Evolutionary conservation across 2,888 invertebrate genomes (phyloP), one percentile per base, ranked within the genome.

Genomic region (Hirtodrosophila histrioides): DNA sequence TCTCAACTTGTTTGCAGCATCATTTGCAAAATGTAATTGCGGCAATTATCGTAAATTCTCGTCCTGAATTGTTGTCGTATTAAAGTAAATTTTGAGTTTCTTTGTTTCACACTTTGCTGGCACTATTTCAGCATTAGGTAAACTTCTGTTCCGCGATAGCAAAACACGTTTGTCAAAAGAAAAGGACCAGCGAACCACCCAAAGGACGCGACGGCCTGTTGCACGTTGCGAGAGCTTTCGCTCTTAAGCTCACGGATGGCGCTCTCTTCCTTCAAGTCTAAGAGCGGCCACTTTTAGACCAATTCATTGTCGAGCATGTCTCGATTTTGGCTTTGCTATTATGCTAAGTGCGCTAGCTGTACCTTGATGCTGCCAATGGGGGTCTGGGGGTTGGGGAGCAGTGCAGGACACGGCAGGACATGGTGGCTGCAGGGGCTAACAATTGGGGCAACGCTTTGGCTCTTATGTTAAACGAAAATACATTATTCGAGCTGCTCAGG

Each of bases 31-130:
- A 72, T 84, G 88, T 88, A 85, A 84, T 86, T 88, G 86, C 65
- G 45, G 76, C 81, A 85, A 88, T 85, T 88, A 86, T 76, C 88
- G 74, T 88, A 86, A 88, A 88, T 88, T 80, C 76, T 63, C 71
- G 64, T 61, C 54, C 71, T 72, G 71, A 82, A 78, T 71, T 87
- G 66, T 78, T 81, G 83, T 69, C 72, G 63, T 74, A 74, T 82
- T 87, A 82, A 87, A 87, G 68, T 82, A 74, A 76, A 82, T 69
- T 85, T 31, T 79, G 61, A 69, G 57, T 74, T 68, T 57, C 46
- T 55, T 73, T 82, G 68, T 82, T 66, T 71, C 74, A 67, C 72
- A 61, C 76, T 63, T 54, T 51, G 35, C 35, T 36, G 48, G 54
- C 65, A 76, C 74, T 81, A 76, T 83, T 74, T 77, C 65, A 72